These are phyloP conservation scores for Drosophila recens DNA, from an alignment of 2,888 invertebrate genomes.

Conservation along the genomic window DNA sequence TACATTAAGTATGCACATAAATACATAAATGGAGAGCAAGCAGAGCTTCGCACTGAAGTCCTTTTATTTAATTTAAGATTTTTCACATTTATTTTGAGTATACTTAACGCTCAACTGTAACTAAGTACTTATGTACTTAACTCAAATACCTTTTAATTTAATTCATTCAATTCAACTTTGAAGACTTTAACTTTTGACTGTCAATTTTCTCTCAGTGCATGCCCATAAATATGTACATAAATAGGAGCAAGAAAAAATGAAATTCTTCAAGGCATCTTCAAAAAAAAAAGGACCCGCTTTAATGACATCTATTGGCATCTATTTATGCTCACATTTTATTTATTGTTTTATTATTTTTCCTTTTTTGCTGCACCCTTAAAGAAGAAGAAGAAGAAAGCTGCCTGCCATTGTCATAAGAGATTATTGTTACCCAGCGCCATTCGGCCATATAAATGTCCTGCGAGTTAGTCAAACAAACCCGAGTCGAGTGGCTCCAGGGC, in stretches of 20 bases:
- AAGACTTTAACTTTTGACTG: neutral
- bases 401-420: constrained; percentile 30
- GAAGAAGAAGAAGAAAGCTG: neutral
- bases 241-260: neutral
- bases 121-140: neutral
- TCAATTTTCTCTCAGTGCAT: constrained; percentile 8
- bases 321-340: constrained; percentile 68
- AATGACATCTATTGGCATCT: constrained; percentile 69
- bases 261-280: neutral
- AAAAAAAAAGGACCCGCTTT: constrained; percentile 46
- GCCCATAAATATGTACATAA: constrained; percentile 64
- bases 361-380: constrained; percentile 4
- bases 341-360: constrained; percentile 56
- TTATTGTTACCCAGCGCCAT: constrained; percentile 38
- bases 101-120: neutral
- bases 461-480: constrained; percentile 66
- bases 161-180: neutral
- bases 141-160: constrained; percentile 11
- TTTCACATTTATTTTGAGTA: constrained; percentile 7
- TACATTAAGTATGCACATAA: constrained; percentile 75
- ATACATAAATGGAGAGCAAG: constrained; percentile 61
- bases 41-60: constrained; percentile 24
- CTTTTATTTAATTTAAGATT: constrained; percentile 10
- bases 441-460: constrained; percentile 59
- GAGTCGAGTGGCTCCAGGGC: constrained; percentile 27